phyloP scores from a whole-genome alignment of 2,797 vertebrate species.

The Columba guinea region DNA sequence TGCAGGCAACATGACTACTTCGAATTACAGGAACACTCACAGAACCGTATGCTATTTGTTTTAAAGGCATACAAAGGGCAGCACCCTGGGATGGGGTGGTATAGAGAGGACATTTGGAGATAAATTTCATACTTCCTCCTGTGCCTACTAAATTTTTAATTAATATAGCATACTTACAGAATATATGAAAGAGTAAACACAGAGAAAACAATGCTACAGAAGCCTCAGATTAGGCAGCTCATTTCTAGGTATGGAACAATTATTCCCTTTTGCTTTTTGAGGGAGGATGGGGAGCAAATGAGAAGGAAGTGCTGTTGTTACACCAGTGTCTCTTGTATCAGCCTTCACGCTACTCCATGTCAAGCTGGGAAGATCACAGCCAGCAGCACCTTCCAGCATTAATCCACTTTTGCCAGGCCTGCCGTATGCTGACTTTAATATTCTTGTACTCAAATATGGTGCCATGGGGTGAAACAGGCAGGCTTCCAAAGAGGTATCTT shows the following conservation, averaged over 20 bases:
- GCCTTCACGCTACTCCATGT: accelerated
- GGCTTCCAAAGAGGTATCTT: not conserved
- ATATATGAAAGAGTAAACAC: not conserved
- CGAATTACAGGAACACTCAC: not conserved
- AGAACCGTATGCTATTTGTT: not conserved
- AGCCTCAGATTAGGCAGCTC: not conserved
- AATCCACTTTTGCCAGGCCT: not conserved
- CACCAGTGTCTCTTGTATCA: not conserved
- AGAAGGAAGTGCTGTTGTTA: not conserved
- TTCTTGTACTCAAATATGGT: not conserved
- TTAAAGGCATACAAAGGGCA: not conserved
- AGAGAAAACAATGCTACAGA: not conserved
- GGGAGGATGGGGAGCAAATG: not conserved
- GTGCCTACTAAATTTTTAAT: not conserved
- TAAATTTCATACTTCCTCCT: not conserved
- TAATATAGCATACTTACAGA: not conserved
- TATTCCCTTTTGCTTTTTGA: not conserved
- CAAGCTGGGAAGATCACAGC: not conserved
- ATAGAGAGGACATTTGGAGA: not conserved
- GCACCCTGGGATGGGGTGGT: not conserved
- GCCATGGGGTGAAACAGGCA: not conserved
- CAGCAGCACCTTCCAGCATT: not conserved
- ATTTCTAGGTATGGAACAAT: not conserved
- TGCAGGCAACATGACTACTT: not conserved
- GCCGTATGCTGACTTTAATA: not conserved